Evolutionary conservation across 2,113 vertebrate species (phyloP).

Genomic region (Conger conger): DNA sequence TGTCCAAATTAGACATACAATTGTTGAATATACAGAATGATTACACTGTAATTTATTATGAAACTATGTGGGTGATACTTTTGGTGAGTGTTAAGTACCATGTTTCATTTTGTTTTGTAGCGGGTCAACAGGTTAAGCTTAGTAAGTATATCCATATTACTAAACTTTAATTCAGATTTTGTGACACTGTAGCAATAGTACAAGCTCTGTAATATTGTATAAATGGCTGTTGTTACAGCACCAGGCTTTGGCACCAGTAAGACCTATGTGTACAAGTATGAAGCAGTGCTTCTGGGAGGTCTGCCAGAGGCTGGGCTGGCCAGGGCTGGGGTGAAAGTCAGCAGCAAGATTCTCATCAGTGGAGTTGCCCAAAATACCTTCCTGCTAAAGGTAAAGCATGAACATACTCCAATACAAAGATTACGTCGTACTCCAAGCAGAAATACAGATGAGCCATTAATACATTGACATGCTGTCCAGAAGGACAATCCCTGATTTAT

Average conservation of each 20-base stretch:
- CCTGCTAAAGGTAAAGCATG: conserved; percentile 67
- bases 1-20: background rate
- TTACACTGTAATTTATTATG: no score
- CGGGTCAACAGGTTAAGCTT: conserved; percentile 47
- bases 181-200: background rate
- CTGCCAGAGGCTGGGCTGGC: conserved; percentile 70
- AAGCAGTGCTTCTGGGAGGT: conserved; percentile 63
- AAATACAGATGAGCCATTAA: no score
- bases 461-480: no score
- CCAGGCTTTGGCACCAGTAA: conserved; percentile 64
- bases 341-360: conserved; percentile 68
- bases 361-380: conserved; percentile 36
- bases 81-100: background rate
- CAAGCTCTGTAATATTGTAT: background rate
- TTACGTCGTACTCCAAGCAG: no score
- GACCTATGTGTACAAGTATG: conserved; percentile 72
- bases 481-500: no score
- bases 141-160: conserved; percentile 36
- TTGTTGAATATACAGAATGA: no score
- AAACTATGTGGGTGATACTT: no score
- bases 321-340: conserved; percentile 67
- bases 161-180: background rate
- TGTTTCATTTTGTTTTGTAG: conserved; percentile 30
- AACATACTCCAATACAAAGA: background rate
- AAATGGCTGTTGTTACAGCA: conserved; percentile 53